Evolutionary conservation across 2,888 invertebrate genomes (phyloP), one percentile per base, ranked within the genome.

Genomic region (Scaptomyza parva): DNA sequence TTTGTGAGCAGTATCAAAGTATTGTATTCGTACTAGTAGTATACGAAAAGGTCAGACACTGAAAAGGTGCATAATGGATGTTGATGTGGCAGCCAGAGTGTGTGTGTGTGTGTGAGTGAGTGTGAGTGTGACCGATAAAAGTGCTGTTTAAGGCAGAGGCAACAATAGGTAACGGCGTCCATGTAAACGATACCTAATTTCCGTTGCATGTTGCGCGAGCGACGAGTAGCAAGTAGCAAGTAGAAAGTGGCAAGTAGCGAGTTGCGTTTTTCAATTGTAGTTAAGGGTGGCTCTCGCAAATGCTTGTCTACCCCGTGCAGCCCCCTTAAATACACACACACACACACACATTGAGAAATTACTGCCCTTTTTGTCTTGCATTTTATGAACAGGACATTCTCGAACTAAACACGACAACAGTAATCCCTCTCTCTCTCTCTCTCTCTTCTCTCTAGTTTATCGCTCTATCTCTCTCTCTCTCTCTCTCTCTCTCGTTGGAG

Each of bases 121-220:
- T 39, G 51, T 1, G 67, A 60, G 55, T 53, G 48, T 20, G 55
- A 57, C 73, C 77, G 72, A 73, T 71, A 71, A 73, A 65, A 54
- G 48, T 47, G 72, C 53, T 57, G 44, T 51, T 14, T 57, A 65
- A 40, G 48, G 8, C 0, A 14, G 57, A 47, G 48, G 53, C 71
- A 76, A 65, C 80, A 81, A 70, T 70, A 75, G 54, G 68, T 33
- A 67, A 44, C 67, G 75, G 22, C 57, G 64, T 64, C 74, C 76
- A 81, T 84, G 88, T 81, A 88, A 84, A 76, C 78, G 87, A 88
- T 88, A 86, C 85, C 78, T 85, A 87, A 84, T 88, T 84, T 84
- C 84, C 84, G 84, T 75, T 80, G 76, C 62, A 64, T 76, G 77
- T 78, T 59, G 48, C 44, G 48, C 44, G 48, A 35, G 43, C 47